A percentile compares a stretch with the other conserved stretches of the same genome.
phyloP scores from a whole-genome alignment of 2,888 invertebrate genomes.

The Digitonthophagus gazella region DNA sequence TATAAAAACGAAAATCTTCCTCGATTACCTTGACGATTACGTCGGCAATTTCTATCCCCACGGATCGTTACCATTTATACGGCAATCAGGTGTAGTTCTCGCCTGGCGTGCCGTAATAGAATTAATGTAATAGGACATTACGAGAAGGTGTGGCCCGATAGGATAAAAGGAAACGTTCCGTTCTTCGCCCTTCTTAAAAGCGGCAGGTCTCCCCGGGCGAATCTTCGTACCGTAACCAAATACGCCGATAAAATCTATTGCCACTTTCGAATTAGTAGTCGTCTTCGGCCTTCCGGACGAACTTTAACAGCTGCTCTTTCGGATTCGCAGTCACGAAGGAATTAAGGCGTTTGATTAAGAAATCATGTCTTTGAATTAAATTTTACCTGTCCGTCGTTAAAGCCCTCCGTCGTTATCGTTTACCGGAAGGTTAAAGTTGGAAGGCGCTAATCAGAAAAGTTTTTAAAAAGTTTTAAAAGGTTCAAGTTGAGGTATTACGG shows the following conservation, averaged over 20 bases:
- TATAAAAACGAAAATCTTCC: too few species aligned
- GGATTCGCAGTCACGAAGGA: conserved; percentile 1
- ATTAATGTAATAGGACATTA: conserved; percentile 48
- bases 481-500: not conserved
- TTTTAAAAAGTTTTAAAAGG: not conserved
- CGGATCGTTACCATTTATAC: conserved; percentile 46
- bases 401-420: not conserved
- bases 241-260: conserved; percentile 27
- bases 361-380: conserved; percentile 1
- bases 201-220: conserved; percentile 20
- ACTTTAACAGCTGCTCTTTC: not conserved
- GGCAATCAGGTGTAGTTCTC: conserved; percentile 48
- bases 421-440: not conserved
- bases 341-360: conserved; percentile 15
- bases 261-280: conserved; percentile 17
- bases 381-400: not conserved
- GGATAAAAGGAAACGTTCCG: conserved; percentile 40
- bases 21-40: conserved; percentile 24
- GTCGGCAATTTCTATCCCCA: conserved; percentile 41
- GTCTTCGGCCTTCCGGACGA: conserved; percentile 2
- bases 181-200: conserved; percentile 36
- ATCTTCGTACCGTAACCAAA: conserved; percentile 24
- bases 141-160: conserved; percentile 39
- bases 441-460: not conserved
- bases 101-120: conserved; percentile 46